Base-by-base conservation (phyloP, 2,797 vertebrate genomes). In the Gobio occitaniae region DNA sequence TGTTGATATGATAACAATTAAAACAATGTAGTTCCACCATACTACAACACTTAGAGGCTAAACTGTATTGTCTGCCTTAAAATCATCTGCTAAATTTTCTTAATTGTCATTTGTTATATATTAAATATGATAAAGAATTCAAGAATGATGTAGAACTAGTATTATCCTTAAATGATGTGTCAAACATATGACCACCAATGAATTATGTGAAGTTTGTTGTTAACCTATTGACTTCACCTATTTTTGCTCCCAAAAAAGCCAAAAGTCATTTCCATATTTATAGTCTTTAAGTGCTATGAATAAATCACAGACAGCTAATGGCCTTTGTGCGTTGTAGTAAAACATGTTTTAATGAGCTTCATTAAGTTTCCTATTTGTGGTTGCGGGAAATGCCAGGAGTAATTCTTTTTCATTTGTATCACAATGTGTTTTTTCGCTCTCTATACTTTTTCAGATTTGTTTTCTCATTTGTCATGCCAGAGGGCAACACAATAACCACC, bases 281-380 rank as follows among this genome's bases (percentile, higher is more conserved):
- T 93, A 92, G 93, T 92, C 89, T 92, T 90, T 86, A 83, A 89
- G 87, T 88, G 87, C 80, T 86, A 88, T 93, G 91, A 93, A 95
- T 94, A 94, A 94, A 94, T 94, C 93, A 94, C 89, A 92, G 89
- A 87, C 89, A 89, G 91, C 90, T 93, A 94, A 94, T 93, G 92
- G 93, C 90, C 87, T 91, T 92, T 88, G 89, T 91, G 90, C 91
- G 89, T 92, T 90, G 90, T 93, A 90, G 92, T 93, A 94, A 94
- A 92, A 93, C 92, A 92, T 91, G 71, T 90, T 91, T 94, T 94
- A 94, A 93, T 90, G 88, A 86, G 86, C 91, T 90, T 93, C 93
- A 95, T 95, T 94, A 94, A 90, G 89, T 91, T 91, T 78, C 82
- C 86, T 89, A 88, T 88, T 90, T 91, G 89, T 87, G 92, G 88